Evolutionary conservation across 2,113 vertebrate species (phyloP), one percentile per base, ranked within the genome.

Genomic region (Ammodytes marinus): DNA sequence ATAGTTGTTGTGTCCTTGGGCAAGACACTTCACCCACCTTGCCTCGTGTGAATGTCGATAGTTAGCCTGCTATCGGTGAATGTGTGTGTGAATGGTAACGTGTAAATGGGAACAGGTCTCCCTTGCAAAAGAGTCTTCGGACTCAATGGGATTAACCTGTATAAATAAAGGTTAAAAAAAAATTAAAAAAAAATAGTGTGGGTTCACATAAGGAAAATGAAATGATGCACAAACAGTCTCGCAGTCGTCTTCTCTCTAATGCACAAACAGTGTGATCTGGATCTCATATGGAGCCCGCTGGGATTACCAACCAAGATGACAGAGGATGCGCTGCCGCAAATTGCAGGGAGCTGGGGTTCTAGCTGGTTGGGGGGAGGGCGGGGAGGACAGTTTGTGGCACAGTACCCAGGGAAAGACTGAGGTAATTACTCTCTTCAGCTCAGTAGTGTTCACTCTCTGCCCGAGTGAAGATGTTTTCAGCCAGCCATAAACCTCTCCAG

Each of bases 301-400:
- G 71, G 61, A 88, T 86, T 60, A 83, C 72, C 46, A 9, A 45
- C 75, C 69, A 86, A 86, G 88, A 92, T 79, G 83, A 88, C 67
- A 93, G 86, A 83, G 86, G 89, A 93, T 91, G 90, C 91, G 82
- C 87, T 64, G 84, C 84, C 86, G 47, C 84, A 92, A 90, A 91
- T 88, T 88, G 83, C 66, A 89, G 85, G 57, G 86, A 73, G 77
- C 50, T 65, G 39, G 19, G 80, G 79, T 80, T 27, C 27, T 80
- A 55, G 71, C 71, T 11, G 68, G 40, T 66, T 78, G 83, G 86
- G 66, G 17, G 39, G 40, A 13, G 13, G 47, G 19, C 10, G 40
- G 19, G 43, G n/a, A 43, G 42, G 80, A 43, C 17, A 10, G 45
- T 80, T 37, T 83, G 77, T 76, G 83, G 86, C 86, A 74, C 69